These are phyloP conservation scores for Dorcus hopei DNA, from an alignment of 2,888 invertebrate genomes.

Conservation along the genomic window DNA sequence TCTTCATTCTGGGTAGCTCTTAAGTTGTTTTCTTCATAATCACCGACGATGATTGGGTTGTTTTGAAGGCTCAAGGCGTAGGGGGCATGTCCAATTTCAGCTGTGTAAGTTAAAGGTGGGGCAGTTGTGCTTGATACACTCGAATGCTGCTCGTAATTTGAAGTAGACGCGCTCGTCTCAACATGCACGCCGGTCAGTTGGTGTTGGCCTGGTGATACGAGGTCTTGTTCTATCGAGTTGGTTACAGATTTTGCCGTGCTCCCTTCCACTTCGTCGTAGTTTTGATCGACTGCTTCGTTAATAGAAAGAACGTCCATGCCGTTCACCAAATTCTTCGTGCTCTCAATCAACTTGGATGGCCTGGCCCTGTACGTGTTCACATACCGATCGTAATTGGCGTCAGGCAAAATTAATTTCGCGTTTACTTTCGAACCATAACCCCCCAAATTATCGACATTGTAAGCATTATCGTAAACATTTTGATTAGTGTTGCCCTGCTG, in stretches of 20 bases:
- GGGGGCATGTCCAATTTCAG: neutral
- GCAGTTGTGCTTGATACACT: slow-evolving; percentile 13
- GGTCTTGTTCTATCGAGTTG: too few relatives aligned
- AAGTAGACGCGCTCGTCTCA: neutral
- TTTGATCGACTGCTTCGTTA: slow-evolving; percentile 44
- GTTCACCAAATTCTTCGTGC: slow-evolving; percentile 59
- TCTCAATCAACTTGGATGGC: slow-evolving; percentile 53
- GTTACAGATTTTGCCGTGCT: neutral
- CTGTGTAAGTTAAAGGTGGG: neutral
- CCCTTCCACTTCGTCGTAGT: neutral
- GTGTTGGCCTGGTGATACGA: neutral
- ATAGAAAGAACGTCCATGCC: slow-evolving; percentile 64
- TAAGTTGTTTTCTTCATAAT: slow-evolving; percentile 33
- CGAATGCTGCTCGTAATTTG: neutral
- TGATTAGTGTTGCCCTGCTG: too few relatives aligned
- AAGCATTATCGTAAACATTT: neutral
- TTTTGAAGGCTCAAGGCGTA: slow-evolving; percentile 29
- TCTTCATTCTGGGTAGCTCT: slow-evolving; percentile 27
- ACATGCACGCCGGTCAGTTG: neutral
- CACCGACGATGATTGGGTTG: slow-evolving; percentile 47
- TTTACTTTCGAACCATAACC: slow-evolving; percentile 44
- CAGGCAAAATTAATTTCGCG: slow-evolving; percentile 6
- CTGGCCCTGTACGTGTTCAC: slow-evolving; percentile 11
- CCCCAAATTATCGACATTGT: neutral
- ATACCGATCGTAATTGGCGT: neutral